These are phyloP conservation scores for Zaprionus camerounensis DNA, from an alignment of 1,140 invertebrate species.

Conservation along the genomic window DNA sequence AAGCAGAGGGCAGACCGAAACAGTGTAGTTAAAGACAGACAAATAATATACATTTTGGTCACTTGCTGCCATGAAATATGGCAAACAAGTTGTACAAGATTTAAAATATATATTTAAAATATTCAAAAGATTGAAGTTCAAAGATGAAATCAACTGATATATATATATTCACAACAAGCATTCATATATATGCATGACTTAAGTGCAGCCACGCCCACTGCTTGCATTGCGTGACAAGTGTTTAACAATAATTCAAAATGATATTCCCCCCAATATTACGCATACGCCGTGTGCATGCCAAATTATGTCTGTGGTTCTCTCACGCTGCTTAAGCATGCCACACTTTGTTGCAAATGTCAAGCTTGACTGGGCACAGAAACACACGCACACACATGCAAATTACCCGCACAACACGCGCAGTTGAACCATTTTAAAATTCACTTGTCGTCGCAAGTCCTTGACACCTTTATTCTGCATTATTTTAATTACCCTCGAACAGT, in stretches of 20 bases:
- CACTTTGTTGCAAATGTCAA: conserved; percentile 25
- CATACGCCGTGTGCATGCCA: conserved; percentile 1
- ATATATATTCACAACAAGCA: neutral
- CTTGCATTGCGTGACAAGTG: neutral
- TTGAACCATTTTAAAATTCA: conserved; percentile 73
- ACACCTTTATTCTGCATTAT: conserved; percentile 69
- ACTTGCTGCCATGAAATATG: no score
- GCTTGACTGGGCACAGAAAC: neutral
- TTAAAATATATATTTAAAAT: no score
- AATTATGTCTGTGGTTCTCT: neutral
- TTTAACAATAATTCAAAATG: neutral
- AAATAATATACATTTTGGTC: no score
- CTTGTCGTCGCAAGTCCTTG: conserved; percentile 69
- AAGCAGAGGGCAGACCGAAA: neutral
- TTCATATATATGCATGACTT: neutral
- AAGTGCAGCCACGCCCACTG: neutral
- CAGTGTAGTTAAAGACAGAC: neutral
- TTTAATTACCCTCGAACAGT: conserved; percentile 64
- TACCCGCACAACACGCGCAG: conserved; percentile 1
- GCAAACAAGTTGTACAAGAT: no score
- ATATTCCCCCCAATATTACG: neutral
- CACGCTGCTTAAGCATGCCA: conserved; percentile 7
- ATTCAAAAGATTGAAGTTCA: no score
- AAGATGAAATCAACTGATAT: no score
- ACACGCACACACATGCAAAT: neutral